A percentile compares a stretch with the other conserved stretches of the same genome.
phyloP scores from a whole-genome alignment of 2,797 vertebrate species.

The Scolopax rusticola region DNA sequence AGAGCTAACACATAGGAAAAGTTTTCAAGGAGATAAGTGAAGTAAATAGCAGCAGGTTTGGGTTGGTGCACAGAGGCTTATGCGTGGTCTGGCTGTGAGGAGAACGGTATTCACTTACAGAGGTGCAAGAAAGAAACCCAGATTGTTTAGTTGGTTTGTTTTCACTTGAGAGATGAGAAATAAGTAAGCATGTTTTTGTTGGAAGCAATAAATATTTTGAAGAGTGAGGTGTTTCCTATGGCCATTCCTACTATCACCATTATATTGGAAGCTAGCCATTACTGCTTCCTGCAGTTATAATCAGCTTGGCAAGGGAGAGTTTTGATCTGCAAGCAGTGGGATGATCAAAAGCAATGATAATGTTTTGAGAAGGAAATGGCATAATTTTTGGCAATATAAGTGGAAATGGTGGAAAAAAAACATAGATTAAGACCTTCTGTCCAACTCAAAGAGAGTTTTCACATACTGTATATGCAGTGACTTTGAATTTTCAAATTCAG shows the following conservation, averaged over 20 bases:
- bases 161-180: not conserved
- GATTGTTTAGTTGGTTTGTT: not conserved
- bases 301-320: not conserved
- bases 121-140: not conserved
- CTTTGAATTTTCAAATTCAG: constrained; percentile 10
- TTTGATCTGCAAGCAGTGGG: constrained; percentile 7
- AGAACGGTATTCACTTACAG: not conserved
- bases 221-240: not conserved
- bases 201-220: constrained; percentile 1
- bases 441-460: not conserved
- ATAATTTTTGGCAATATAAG: constrained; percentile 44
- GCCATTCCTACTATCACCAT: not conserved
- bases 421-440: constrained; percentile 22
- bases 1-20: not conserved
- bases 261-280: not conserved
- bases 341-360: constrained; percentile 59
- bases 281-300: constrained; percentile 9
- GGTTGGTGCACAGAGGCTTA: not conserved
- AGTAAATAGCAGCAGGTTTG: not conserved
- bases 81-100: not conserved
- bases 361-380: constrained; percentile 57
- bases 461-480: not conserved
- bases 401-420: not conserved
- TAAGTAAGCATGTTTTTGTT: not conserved
- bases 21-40: not conserved